These are phyloP conservation scores for Chelidonichthys spinosus DNA, from an alignment of 2,797 vertebrate genomes.

Conservation along the genomic window DNA sequence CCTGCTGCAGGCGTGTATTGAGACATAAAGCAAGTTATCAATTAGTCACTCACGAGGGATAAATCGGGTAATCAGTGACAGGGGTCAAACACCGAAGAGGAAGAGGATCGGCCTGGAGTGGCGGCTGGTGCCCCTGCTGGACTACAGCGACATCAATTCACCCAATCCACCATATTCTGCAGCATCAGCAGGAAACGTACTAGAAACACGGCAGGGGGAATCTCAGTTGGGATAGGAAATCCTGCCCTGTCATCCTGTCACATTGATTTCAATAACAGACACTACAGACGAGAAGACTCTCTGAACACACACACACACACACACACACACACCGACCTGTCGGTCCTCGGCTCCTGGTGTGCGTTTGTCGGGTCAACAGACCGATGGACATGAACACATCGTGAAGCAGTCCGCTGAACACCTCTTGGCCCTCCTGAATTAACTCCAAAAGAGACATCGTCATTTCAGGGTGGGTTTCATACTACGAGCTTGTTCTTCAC, in stretches of 20 bases:
- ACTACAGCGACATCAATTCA: background rate
- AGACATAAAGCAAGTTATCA: constrained; percentile 32
- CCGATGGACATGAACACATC: constrained; percentile 46
- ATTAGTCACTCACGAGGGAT: constrained; percentile 28
- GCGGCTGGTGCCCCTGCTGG: constrained; percentile 17
- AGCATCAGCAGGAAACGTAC: constrained; percentile 27
- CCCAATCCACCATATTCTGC: background rate
- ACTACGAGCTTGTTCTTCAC: background rate
- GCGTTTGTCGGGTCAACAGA: constrained; percentile 51
- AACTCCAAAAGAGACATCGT: constrained; percentile 63
- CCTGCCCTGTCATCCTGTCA: constrained; percentile 56
- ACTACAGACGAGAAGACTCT: background rate
- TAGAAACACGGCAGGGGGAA: constrained; percentile 17
- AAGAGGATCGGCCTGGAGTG: background rate
- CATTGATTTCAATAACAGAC: constrained; percentile 34
- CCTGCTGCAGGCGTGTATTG: background rate
- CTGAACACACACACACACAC: background rate
- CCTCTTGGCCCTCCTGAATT: constrained; percentile 43
- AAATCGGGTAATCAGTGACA: constrained; percentile 59
- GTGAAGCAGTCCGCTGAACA: constrained; percentile 39
- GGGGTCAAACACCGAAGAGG: constrained; percentile 12
- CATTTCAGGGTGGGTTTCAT: background rate
- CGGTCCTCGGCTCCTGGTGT: background rate
- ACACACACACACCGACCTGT: constrained; percentile 57
- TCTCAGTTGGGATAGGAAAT: constrained; percentile 51